Evolutionary conservation across 2,797 vertebrate species (phyloP), one percentile per base, ranked within the genome.

Genomic region (Pogonophryne albipinna): DNA sequence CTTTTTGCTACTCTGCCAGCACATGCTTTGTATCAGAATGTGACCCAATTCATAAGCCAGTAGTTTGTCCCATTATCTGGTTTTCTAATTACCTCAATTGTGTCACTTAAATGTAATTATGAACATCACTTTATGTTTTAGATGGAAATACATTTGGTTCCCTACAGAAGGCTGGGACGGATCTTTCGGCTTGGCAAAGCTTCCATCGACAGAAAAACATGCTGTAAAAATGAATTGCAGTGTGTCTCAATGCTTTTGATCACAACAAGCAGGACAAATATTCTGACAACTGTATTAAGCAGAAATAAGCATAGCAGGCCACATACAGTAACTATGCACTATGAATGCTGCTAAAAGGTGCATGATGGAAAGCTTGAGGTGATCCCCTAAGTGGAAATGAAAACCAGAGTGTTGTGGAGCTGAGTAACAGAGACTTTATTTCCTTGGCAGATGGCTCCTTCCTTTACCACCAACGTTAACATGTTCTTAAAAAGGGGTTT

Each of bases 291-390:
- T 88, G 82, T 80, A 87, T 90, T 88, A 79, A 82, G 73, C 78
- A 82, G 69, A 85, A 82, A 83, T 79, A 61, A 16, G 45, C 62
- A 78, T 70, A 88, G 82, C 45, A 68, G 65, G 75, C 66, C 19
- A 41, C 62, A 74, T 82, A 74, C 67, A 74, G 62, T 75, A 83
- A 80, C 62, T 71, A 76, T 64, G 77, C 76, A 71, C 64, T 66
- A n/a, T 79, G 85, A 92, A 85, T 85, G 76, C 73, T 83, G 81
- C 80, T 86, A 89, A 92, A 91, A 88, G 87, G 87, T 93, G 88
- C 82, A 86, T 87, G 85, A 87, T 89, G 83, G 82, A 89, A 85
- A 87, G 74, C 76, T 83, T 82, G 55, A 76, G 78, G 76, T 84
- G 85, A 82, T 86, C 69, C 84, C 82, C 70, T 34, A 49, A 89